Base-by-base conservation (phyloP, 2,113 vertebrate species). In the Myotis davidii region DNA sequence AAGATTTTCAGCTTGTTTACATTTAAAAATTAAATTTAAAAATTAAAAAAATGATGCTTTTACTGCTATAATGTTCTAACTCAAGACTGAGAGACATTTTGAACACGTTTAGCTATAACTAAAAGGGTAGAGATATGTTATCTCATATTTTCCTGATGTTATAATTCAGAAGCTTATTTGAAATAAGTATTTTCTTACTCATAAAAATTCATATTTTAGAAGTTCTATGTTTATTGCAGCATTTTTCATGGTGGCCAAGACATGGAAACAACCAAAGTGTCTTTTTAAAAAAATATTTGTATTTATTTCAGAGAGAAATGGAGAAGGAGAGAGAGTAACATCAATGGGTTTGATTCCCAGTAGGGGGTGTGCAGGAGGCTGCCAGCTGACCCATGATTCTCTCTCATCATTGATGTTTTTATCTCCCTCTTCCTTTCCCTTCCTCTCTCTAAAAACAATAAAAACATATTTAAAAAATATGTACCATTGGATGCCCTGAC, bases 131-230 rank as follows among this genome's bases (percentile, higher is more conserved):
- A 95, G 74, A 90, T 85, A 42, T 88, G 59, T 61, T 61, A 9
- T 27, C 59, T 61, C 59, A 61, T 61, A 61, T 25, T 84, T 94
- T 16, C 39, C 56, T 70, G 32, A 76, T 64, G 20, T 74, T 94
- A 91, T 32, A 70, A 37, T 85, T 92, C 61, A 77, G 13, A 79
- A 92, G 50, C 13, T 87, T 48, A 67, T 92, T 92, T 95, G 27
- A 88, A 82, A 32, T 45, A 25, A 94, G n/a, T 81, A 70, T 87
- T 79, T 82, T 56, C 23, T 79, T 89, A 27, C 9, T 48, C 17
- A 37, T 37, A 61, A 76, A 48, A 83, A 27, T 85, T 88, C 82
- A 37, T 70, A 2, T 65, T 93, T 85, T 87, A 73, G 73, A 76
- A 50, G 16, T 32, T 42, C 27, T 76, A 18, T 32, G 4, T 50